Percentiles rank a stretch among this genome's conserved stretches.
Evolutionary conservation across 2,113 vertebrate species (phyloP).

Genomic region (Rhynchomys soricoides): DNA sequence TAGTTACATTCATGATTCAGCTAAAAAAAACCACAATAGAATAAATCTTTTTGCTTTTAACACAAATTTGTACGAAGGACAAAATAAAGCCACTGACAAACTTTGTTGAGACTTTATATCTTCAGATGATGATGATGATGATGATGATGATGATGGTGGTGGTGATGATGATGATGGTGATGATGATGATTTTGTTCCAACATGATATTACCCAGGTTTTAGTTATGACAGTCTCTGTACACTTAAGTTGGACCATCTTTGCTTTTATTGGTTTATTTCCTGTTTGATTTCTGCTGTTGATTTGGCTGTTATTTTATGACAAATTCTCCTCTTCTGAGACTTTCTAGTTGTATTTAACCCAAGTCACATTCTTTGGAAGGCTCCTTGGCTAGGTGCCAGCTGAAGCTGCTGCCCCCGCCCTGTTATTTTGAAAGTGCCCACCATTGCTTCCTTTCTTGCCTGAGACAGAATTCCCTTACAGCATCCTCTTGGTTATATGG

Average conservation of each 20-base stretch:
- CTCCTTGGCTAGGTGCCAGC: constrained; percentile 17
- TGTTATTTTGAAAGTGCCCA: constrained; percentile 21
- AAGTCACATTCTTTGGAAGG: constrained; percentile 52
- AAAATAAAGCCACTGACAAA: constrained; percentile 31
- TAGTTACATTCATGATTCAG: background rate
- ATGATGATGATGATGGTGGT: background rate
- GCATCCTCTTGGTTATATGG: background rate
- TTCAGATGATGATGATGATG: constrained; percentile 29
- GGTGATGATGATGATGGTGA: background rate
- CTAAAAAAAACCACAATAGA: background rate
- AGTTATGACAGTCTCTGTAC: background rate
- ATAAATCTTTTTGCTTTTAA: constrained; percentile 22
- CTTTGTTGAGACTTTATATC: constrained; percentile 3
- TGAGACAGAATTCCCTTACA: background rate
- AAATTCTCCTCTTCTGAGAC: background rate
- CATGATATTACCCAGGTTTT: background rate
- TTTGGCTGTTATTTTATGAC: constrained; percentile 69
- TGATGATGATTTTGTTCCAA: background rate
- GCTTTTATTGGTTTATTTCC: constrained; percentile 62
- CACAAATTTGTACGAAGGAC: constrained; percentile 15
- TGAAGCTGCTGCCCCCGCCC: background rate
- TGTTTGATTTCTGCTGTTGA: constrained; percentile 60
- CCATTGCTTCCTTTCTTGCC: background rate
- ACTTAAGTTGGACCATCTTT: constrained; percentile 54
- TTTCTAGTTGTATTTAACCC: constrained; percentile 59